phyloP scores from a whole-genome alignment of 2,888 invertebrate genomes.

The Mellilla xanthometata region DNA sequence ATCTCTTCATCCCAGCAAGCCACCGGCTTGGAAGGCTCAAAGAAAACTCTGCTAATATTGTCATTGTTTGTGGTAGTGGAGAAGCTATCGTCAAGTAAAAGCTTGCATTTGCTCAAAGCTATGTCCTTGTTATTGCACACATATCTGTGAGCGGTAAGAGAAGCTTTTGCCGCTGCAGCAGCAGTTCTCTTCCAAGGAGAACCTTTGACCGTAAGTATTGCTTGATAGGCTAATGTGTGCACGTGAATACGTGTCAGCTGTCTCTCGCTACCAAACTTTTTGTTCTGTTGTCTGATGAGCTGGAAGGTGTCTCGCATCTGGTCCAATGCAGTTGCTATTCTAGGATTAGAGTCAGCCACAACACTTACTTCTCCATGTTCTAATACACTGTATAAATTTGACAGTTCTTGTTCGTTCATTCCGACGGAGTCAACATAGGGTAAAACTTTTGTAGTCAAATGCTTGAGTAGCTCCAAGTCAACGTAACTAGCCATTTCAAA shows the following conservation, averaged over 20 bases:
- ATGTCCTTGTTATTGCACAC: conserved; percentile 88
- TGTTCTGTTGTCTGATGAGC: conserved; percentile 71
- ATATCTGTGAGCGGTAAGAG: conserved; percentile 91
- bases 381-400: conserved; percentile 88
- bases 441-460: conserved; percentile 85
- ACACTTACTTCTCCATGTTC: conserved; percentile 87
- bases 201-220: conserved; percentile 86
- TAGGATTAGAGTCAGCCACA: conserved; percentile 90
- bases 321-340: conserved; percentile 90
- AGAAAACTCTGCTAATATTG: conserved; percentile 81
- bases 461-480: conserved; percentile 86
- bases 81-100: conserved; percentile 93
- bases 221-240: conserved; percentile 94
- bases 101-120: conserved; percentile 66
- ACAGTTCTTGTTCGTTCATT: conserved; percentile 94
- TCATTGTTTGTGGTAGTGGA: conserved; percentile 85
- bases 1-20: conserved; percentile 90
- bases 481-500: conserved; percentile 95
- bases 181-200: conserved; percentile 90
- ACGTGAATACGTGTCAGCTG: conserved; percentile 90
- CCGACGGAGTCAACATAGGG: conserved; percentile 91
- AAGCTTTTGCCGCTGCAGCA: conserved; percentile 92
- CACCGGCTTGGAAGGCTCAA: conserved; percentile 88
- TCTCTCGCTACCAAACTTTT: conserved; percentile 70
- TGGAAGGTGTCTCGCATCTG: conserved; percentile 89